These are phyloP conservation scores for Crematogaster levior DNA, from an alignment of 2,888 invertebrate genomes.

Conservation along the genomic window DNA sequence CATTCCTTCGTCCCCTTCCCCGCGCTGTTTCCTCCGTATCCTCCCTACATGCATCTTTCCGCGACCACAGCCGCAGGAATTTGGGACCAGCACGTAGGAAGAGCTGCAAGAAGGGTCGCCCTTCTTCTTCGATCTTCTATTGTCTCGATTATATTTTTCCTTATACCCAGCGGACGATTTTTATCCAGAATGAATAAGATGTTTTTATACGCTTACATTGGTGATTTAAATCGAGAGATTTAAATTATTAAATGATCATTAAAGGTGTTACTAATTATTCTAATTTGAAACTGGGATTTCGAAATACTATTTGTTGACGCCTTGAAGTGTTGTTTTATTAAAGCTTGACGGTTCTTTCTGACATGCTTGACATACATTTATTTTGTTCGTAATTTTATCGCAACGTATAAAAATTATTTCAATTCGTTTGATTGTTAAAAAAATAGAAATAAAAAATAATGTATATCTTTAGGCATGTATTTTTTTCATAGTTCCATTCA, in stretches of 20 bases:
- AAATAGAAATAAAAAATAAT: slow-evolving; percentile 28
- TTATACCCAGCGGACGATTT: slow-evolving; percentile 24
- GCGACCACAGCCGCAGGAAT: slow-evolving; percentile 63
- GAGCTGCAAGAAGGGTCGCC: not conserved
- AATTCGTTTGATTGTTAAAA: not conserved
- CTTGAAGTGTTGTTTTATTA: not conserved
- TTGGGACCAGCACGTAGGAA: slow-evolving; percentile 13
- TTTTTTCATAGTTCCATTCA: slow-evolving; percentile 19
- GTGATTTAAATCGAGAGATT: not conserved
- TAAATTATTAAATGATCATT: no score
- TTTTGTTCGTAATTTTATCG: slow-evolving; percentile 1
- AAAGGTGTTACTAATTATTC: not conserved
- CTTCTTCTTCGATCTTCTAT: not conserved
- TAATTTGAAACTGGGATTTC: not conserved
- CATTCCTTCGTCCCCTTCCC: slow-evolving; percentile 69
- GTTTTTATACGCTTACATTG: no score
- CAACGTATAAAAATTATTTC: not conserved
- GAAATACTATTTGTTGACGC: not conserved
- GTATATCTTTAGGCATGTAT: not conserved
- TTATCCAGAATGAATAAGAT: slow-evolving; percentile 8
- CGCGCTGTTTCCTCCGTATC: not conserved
- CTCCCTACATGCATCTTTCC: slow-evolving; percentile 24
- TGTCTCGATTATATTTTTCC: not conserved
- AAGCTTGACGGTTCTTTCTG: not conserved
- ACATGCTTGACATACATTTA: not conserved